Evolutionary conservation across 1,140 invertebrate genomes (phyloP).

Genomic region (Drosophila novamexicana): DNA sequence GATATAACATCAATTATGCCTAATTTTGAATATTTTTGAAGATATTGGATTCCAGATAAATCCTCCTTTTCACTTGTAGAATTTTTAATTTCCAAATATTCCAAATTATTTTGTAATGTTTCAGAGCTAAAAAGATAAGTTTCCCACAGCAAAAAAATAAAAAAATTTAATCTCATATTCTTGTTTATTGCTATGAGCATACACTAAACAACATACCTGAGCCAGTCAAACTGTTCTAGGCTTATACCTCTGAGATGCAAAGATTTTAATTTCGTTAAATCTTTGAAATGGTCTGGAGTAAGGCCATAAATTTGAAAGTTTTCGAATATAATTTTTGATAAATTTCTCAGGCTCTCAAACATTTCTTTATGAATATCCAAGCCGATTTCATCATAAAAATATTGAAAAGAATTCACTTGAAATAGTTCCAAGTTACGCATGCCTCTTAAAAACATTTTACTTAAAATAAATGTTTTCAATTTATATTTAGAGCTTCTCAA

Average conservation of each 20-base stretch:
- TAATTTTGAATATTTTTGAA: neutral
- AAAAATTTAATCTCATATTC: neutral
- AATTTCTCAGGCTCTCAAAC: neutral
- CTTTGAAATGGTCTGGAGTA: neutral
- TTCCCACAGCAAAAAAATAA: neutral
- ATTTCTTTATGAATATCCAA: neutral
- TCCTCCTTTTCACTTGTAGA: neutral
- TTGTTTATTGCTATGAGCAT: no score
- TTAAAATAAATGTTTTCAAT: neutral
- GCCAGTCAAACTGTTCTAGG: neutral
- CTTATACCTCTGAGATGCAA: neutral
- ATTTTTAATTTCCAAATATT: neutral
- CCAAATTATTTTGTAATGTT: neutral
- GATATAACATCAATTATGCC: neutral
- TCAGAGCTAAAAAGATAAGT: neutral
- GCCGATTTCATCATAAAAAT: neutral
- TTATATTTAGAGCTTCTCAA: no score
- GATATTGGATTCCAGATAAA: neutral
- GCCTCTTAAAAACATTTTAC: neutral
- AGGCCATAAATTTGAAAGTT: neutral
- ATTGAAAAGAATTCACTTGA: neutral
- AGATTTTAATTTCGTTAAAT: slow-evolving; percentile 3
- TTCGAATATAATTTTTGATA: neutral
- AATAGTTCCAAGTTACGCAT: neutral
- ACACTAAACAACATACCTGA: neutral